Conservation (phyloP, 1,140 invertebrate species). For the Ptiloglossa arizonensis region DNA sequence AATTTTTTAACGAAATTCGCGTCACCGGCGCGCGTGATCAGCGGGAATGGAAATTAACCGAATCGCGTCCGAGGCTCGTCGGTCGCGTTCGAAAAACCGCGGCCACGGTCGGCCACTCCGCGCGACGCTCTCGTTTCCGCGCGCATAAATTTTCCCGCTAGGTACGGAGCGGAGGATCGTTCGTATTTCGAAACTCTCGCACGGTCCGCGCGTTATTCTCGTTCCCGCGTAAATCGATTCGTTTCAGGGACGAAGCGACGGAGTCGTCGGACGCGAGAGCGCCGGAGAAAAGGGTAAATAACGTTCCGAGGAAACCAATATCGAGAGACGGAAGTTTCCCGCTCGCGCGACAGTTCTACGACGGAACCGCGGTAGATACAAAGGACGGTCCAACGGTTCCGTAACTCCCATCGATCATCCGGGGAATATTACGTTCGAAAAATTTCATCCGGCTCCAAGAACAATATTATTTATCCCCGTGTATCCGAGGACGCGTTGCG, state of each 20-base stretch:
- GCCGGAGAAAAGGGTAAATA: conserved; percentile 68
- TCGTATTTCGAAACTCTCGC: no score
- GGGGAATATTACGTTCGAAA: conserved; percentile 27
- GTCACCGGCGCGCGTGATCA: conserved; percentile 14
- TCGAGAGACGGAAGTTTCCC: conserved; percentile 73
- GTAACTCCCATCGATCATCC: conserved; percentile 53
- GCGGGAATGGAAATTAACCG: conserved; percentile 34
- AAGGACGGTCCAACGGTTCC: not conserved
- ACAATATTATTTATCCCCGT: not conserved
- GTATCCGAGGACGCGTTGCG: not conserved
- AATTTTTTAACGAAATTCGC: conserved; percentile 19
- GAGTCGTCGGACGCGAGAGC: conserved; percentile 32
- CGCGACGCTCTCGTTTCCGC: not conserved
- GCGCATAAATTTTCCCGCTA: not conserved
- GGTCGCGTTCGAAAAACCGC: not conserved
- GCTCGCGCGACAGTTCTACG: conserved; percentile 31
- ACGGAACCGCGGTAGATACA: conserved; percentile 17
- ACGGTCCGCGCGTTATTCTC: no score
- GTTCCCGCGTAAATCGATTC: not conserved
- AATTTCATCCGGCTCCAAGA: conserved; percentile 12
- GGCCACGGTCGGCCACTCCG: conserved; percentile 8
- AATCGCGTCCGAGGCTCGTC: conserved; percentile 9
- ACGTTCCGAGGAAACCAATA: conserved; percentile 74
- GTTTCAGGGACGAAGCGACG: conserved; percentile 57
- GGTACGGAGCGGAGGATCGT: no score